Evolutionary conservation across 2,888 invertebrate genomes (phyloP).

Genomic region (Mythimna impura): DNA sequence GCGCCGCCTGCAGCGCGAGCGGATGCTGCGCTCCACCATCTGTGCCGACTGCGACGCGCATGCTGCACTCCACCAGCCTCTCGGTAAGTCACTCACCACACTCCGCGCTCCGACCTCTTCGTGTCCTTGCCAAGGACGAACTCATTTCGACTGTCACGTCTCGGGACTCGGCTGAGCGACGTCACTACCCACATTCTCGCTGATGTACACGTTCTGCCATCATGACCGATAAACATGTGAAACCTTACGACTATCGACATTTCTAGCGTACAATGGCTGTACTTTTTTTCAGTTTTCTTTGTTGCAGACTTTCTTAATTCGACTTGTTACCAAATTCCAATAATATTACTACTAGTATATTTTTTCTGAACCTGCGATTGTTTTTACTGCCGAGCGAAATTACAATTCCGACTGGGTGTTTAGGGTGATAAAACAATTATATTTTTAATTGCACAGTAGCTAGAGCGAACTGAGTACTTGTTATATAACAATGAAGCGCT

Average conservation of each 20-base stretch:
- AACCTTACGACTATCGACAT: slow-evolving; percentile 70
- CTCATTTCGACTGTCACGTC: slow-evolving; percentile 65
- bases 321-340: not conserved
- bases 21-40: slow-evolving; percentile 90
- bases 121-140: slow-evolving; percentile 79
- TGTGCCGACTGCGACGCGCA: slow-evolving; percentile 89
- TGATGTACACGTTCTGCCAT: slow-evolving; percentile 53
- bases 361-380: slow-evolving; percentile 42
- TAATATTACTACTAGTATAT: slow-evolving; percentile 1
- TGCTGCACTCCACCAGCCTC: slow-evolving; percentile 85
- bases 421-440: slow-evolving; percentile 42
- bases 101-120: slow-evolving; percentile 64
- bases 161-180: slow-evolving; percentile 53
- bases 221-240: slow-evolving; percentile 65
- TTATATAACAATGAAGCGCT: slow-evolving; percentile 64
- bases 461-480: slow-evolving; percentile 71
- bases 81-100: slow-evolving; percentile 83
- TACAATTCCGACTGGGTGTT: slow-evolving; percentile 34
- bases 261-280: slow-evolving; percentile 41
- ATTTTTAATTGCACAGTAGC: slow-evolving; percentile 62
- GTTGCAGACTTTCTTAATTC: slow-evolving; percentile 10
- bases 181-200: slow-evolving; percentile 35
- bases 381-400: slow-evolving; percentile 45
- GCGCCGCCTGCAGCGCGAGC: slow-evolving; percentile 91
- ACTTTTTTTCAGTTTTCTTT: slow-evolving; percentile 19